Evolutionary conservation across 2,113 vertebrate genomes (phyloP), one percentile per base, ranked within the genome.

Genomic region (Saccopteryx leptura): DNA sequence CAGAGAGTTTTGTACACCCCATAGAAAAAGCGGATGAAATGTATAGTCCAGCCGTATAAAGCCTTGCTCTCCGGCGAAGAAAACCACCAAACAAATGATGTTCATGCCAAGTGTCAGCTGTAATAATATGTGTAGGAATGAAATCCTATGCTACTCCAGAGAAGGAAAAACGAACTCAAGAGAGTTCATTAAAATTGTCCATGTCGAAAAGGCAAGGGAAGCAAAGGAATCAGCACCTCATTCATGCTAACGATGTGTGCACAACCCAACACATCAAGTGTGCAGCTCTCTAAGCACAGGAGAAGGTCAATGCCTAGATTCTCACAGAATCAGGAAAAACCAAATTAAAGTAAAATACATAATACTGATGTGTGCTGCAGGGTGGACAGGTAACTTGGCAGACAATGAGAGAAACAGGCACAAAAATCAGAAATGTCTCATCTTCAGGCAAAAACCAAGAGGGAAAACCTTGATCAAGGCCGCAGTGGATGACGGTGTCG

Each of bases 401-500:
- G 52, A 24, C 48, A 48, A 80, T n/a, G 39, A 39, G 39, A 69
- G 65, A 81, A 69, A 48, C 23, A 23, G 39, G 2, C n/a, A 23
- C 50, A 46, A 23, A 80, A 5, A 17, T 11, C 46, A 58, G 26
- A 68, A 89, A n/a, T 90, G 52, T 24, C 50, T 69, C 76, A 24
- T 71, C 60, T 89, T 78, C 65, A 68, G 63, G 61, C 58, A 80
- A 81, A 60, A 90, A 48, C 39, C 31, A 48, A 78, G 63, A 2
- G 39, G 39, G 9, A 58, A 79, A 65, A 0, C 11, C 4, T 68
- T 46, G 68, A 31, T 54, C 50, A 10, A 46, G 75, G 17, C 75
- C 1, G 7, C 46, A 12, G 39, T 31, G 50, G 5, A 0, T 13
- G n/a, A 66, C 11, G 2, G 33, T 68, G 14, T 31, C 10, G 17